Evolutionary conservation across 2,888 invertebrate species (phyloP).

Genomic region (Chrysina gloriosa): DNA sequence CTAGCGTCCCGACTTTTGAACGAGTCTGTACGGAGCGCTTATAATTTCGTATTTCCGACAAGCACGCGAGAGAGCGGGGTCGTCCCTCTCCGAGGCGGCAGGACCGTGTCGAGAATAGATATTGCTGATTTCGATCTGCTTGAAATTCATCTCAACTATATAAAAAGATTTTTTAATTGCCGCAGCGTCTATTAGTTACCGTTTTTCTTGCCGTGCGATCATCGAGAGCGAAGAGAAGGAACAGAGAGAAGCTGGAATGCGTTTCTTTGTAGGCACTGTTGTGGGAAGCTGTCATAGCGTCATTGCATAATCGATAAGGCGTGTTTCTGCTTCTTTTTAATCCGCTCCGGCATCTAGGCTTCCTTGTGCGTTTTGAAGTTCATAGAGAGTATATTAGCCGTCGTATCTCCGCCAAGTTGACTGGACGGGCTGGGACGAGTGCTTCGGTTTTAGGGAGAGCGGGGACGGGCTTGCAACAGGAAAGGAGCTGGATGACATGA

Average conservation of each 20-base stretch:
- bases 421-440: too few species aligned
- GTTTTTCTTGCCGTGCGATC: conserved; percentile 47
- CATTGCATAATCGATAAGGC: conserved; percentile 1
- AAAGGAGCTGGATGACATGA: too few species aligned
- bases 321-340: background rate
- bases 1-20: conserved; percentile 12
- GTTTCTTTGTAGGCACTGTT: background rate
- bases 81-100: conserved; percentile 59
- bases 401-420: too few species aligned
- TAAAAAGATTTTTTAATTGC: conserved; percentile 64
- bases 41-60: background rate
- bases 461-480: too few species aligned
- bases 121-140: conserved; percentile 62
- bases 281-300: background rate
- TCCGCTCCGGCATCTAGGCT: background rate
- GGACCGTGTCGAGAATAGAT: conserved; percentile 61
- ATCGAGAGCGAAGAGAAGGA: background rate
- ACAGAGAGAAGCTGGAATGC: background rate
- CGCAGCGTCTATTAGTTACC: conserved; percentile 56
- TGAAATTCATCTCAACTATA: conserved; percentile 63
- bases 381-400: too few species aligned
- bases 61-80: conserved; percentile 19
- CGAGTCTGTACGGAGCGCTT: background rate
- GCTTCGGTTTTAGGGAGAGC: too few species aligned
- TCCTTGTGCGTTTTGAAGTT: background rate